Conservation (phyloP, 2,113 vertebrate species). For the Dasyprocta punctata region DNA sequence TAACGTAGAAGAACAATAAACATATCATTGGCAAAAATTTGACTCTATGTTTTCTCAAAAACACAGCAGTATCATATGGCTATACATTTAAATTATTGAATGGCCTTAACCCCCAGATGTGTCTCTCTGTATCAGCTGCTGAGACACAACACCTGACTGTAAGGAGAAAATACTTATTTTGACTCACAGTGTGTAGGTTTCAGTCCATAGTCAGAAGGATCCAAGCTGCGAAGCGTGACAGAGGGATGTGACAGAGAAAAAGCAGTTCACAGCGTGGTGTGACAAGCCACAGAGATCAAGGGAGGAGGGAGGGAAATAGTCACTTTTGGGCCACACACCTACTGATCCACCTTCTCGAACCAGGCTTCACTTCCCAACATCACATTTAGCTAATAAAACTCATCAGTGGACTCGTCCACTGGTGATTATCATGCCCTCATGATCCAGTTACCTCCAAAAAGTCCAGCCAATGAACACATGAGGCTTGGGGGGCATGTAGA, state of each 20-base stretch:
- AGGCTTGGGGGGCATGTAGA: too few relatives aligned
- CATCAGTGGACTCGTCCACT: background rate
- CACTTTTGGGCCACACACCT: background rate
- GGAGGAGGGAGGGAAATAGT: background rate
- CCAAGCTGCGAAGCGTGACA: background rate
- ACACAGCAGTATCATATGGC: background rate
- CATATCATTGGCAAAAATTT: background rate
- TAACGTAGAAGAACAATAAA: background rate
- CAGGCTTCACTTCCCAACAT: background rate
- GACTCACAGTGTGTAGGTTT: background rate
- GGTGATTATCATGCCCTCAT: background rate
- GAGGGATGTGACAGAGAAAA: background rate
- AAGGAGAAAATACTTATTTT: background rate
- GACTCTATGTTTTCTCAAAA: background rate
- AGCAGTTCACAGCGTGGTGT: background rate
- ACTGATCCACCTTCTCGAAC: background rate
- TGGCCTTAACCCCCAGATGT: background rate
- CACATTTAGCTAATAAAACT: background rate
- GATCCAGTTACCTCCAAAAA: background rate
- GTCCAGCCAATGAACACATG: background rate
- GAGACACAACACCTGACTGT: background rate
- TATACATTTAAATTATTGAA: constrained; percentile 4
- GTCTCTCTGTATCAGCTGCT: background rate
- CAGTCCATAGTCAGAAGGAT: background rate
- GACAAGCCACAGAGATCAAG: background rate